Conservation (phyloP, 2,797 vertebrate species). For the Hippopotamyrus pictus region DNA sequence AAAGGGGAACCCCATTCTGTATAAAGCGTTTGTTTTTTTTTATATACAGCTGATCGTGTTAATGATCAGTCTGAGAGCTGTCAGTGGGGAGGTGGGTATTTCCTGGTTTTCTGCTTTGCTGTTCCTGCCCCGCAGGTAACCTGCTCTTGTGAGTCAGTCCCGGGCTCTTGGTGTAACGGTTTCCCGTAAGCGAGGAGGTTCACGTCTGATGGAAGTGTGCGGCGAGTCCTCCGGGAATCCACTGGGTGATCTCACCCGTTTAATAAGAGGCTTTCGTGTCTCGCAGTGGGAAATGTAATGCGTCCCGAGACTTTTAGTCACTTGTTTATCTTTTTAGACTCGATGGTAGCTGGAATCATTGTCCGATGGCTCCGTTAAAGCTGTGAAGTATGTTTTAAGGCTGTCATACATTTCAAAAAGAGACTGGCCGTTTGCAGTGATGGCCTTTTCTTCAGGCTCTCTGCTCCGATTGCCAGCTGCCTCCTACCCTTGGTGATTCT, state of each 20-base stretch:
- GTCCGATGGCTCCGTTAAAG: background rate
- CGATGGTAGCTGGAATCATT: background rate
- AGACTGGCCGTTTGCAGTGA: background rate
- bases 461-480: background rate
- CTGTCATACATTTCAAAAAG: background rate
- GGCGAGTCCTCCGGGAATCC: background rate
- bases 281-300: background rate
- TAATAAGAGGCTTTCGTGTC: background rate
- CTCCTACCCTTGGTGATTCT: background rate
- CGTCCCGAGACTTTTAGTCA: background rate
- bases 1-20: background rate
- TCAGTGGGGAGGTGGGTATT: background rate
- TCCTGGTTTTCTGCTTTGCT: background rate
- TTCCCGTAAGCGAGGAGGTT: background rate
- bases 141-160: background rate
- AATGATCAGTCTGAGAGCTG: background rate
- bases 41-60: background rate
- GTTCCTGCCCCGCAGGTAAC: background rate
- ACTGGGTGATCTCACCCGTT: background rate
- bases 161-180: background rate
- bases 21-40: background rate
- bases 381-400: background rate
- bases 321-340: background rate
- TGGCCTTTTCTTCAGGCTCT: background rate
- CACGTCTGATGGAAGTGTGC: background rate